A percentile compares a stretch with the other conserved stretches of the same genome.
These are phyloP conservation scores for Actinopyga echinites DNA, from an alignment of 53 echinoderm and acorn worm genomes.

Conservation along the genomic window DNA sequence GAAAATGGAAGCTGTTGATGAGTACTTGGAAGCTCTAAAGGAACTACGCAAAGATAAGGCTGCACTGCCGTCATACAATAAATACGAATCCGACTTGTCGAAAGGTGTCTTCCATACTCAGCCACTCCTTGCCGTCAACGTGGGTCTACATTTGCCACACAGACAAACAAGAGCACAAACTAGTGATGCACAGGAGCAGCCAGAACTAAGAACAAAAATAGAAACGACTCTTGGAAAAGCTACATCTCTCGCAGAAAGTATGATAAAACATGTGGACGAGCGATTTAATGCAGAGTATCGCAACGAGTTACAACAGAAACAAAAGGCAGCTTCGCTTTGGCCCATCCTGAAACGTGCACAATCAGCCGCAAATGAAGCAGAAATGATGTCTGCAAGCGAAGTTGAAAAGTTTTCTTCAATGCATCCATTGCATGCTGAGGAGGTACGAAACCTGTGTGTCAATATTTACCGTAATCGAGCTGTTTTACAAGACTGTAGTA, in stretches of 20 bases:
- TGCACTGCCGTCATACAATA: neutral
- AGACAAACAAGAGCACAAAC: neutral
- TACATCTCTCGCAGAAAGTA: neutral
- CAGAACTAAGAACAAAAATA: neutral
- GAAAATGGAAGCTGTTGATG: neutral
- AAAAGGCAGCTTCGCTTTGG: neutral
- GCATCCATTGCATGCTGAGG: conserved; percentile 36
- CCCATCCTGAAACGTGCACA: neutral
- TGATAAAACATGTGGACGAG: neutral
- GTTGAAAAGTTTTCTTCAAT: conserved; percentile 6
- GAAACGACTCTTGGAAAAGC: neutral
- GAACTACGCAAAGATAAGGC: neutral
- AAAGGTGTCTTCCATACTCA: neutral
- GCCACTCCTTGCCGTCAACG: neutral
- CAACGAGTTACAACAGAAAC: neutral
- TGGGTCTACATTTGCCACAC: neutral
- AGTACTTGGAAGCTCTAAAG: neutral
- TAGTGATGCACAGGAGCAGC: neutral
- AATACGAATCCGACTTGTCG: neutral
- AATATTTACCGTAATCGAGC: neutral
- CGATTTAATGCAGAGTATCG: neutral
- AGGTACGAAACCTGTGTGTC: conserved; percentile 14
- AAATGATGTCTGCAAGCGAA: neutral
- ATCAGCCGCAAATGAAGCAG: neutral
- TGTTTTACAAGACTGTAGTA: neutral